Evolutionary conservation across 2,113 vertebrate species (phyloP).

Genomic region (Halichoerus grypus): DNA sequence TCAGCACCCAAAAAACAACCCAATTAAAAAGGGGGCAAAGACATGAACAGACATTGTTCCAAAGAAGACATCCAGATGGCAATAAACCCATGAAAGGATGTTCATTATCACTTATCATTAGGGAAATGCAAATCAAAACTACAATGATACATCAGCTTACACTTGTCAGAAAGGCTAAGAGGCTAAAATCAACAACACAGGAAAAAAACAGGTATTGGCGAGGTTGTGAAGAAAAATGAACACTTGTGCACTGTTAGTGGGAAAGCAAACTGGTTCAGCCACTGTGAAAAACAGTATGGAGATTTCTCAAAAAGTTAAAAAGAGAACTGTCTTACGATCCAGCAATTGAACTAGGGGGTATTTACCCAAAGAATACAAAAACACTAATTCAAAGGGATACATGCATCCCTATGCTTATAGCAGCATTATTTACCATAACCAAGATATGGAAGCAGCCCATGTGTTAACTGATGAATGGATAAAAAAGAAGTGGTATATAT

Average conservation of each 20-base stretch:
- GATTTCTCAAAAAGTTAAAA: not conserved
- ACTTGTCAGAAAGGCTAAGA: not conserved
- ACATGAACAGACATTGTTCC: not conserved
- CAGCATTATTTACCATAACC: not conserved
- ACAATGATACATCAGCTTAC: not conserved
- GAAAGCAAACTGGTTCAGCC: not conserved
- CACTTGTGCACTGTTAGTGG: not conserved
- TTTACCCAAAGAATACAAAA: not conserved
- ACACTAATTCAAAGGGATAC: not conserved
- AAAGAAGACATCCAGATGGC: not conserved
- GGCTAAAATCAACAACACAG: not conserved
- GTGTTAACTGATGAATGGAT: not conserved
- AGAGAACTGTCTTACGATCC: not conserved
- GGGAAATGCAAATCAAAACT: not conserved
- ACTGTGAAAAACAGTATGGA: not conserved
- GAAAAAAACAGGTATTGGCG: not conserved
- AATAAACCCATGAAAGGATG: not conserved
- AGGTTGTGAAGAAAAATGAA: not conserved
- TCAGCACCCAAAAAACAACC: not conserved
- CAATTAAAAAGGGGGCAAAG: not conserved
- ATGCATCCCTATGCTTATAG: not conserved
- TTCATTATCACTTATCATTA: not conserved
- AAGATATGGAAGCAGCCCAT: not conserved
- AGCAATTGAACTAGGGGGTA: not conserved
- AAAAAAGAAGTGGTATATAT: not conserved